These are phyloP conservation scores for Aricia agestis DNA, from an alignment of 1,140 invertebrate species.

Conservation along the genomic window DNA sequence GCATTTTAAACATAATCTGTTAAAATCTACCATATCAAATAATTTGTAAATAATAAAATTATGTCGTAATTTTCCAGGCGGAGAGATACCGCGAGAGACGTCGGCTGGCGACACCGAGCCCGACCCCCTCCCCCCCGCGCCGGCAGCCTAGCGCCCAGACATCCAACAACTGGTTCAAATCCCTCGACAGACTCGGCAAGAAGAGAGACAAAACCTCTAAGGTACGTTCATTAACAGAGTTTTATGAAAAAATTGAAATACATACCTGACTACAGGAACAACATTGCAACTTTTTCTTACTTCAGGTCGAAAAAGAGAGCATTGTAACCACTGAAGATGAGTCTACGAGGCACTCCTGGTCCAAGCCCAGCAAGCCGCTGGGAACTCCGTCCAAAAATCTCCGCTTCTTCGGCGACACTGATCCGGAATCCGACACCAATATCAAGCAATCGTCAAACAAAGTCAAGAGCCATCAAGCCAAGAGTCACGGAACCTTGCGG, in stretches of 20 bases:
- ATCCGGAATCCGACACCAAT: constrained; percentile 81
- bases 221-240: constrained; percentile 29
- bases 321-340: constrained; percentile 70
- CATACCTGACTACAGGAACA: no score
- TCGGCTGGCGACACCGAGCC: constrained; percentile 83
- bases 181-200: constrained; percentile 53
- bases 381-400: constrained; percentile 79
- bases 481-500: constrained; percentile 48
- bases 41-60: no score
- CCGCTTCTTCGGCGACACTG: constrained; percentile 88
- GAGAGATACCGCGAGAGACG: constrained; percentile 80
- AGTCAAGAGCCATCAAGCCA: constrained; percentile 42
- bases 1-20: no score
- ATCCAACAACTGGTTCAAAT: constrained; percentile 61
- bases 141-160: constrained; percentile 41
- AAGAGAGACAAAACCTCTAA: constrained; percentile 53
- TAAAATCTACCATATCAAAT: no score
- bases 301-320: constrained; percentile 65
- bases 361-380: constrained; percentile 58
- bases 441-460: constrained; percentile 54
- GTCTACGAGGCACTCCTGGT: constrained; percentile 59
- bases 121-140: constrained; percentile 79
- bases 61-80: constrained; percentile 61
- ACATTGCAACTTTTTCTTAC: constrained; percentile 9
- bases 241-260: no score